Evolutionary conservation across 2,113 vertebrate genomes (phyloP), one percentile per base, ranked within the genome.

Genomic region (Brachionichthys hirsutus): DNA sequence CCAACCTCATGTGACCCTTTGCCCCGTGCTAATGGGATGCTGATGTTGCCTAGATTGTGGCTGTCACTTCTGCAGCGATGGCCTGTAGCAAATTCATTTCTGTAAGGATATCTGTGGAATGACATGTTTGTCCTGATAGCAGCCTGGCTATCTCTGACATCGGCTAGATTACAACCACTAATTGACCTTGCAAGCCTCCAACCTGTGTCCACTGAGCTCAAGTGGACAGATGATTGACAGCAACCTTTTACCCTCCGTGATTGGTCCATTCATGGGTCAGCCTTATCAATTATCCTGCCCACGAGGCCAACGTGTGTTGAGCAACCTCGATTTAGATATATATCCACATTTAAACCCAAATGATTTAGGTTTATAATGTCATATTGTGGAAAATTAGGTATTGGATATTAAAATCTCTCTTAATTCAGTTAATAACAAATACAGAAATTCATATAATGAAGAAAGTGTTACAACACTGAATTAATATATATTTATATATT

Each of bases 1-100:
- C 93, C 94, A 93, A 95, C 92, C 93, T 88, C 74, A 82, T 82
- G 87, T 93, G 82, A 84, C 93, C 93, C 86, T 82, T 89, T 92
- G 87, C 85, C 78, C 90, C 83, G 88, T 91, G 92, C 92, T 95
- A 95, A 96, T 94, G 84, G 80, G 87, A 91, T 89, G 91, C 78
- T 89, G 91, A 54, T 72, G 83, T 58, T 19, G 18, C 70, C 64
- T 13, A 15, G 13, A 47, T 51, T 51, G 65, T 65, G 62, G 47
- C 75, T 84, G 77, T 82, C 68, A 66, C 66, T 35, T 24, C 52
- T 42, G 60, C 65, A 41, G 63, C 66, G 20, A 20, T 35, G 74
- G 49, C 40, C 69, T 50, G 70, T 41, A 67, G 67, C 61, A 24
- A 74, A 68, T 78, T 82, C 60, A 80, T 85, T 76, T 84, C 73